Evolutionary conservation across 2,113 vertebrate species (phyloP).

Genomic region (Deroptyus accipitrinus): DNA sequence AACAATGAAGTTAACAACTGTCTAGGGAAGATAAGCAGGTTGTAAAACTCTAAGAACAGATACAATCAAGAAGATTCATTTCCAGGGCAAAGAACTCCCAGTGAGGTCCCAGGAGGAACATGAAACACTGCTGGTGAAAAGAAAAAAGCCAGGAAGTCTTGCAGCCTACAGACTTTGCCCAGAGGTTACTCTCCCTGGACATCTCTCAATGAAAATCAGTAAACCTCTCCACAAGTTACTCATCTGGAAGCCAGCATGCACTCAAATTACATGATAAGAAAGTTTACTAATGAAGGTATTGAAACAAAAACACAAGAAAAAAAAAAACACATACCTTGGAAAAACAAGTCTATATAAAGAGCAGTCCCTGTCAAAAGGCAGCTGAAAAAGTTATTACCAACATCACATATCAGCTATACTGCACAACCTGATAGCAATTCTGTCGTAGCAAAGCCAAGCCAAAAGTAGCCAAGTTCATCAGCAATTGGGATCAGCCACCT

Average conservation of each 20-base stretch:
- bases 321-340: not conserved
- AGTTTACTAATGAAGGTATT: not conserved
- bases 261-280: not conserved
- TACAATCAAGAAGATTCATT: not conserved
- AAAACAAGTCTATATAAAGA: not conserved
- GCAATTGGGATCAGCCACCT: not conserved
- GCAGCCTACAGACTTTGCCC: conserved; percentile 28
- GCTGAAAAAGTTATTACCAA: not conserved
- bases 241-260: not conserved
- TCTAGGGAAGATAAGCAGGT: not conserved
- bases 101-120: not conserved
- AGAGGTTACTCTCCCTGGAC: not conserved
- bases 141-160: not conserved
- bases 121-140: not conserved
- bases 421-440: not conserved
- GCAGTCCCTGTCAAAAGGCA: not conserved
- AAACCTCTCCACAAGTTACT: not conserved
- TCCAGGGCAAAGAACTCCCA: conserved; percentile 8
- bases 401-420: not conserved
- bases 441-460: not conserved
- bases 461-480: not conserved
- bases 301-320: not conserved
- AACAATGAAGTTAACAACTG: not conserved
- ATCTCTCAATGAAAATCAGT: not conserved
- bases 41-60: conserved; percentile 52